Conservation (phyloP, 2,113 vertebrate species). For the Crypturellus undulatus region DNA sequence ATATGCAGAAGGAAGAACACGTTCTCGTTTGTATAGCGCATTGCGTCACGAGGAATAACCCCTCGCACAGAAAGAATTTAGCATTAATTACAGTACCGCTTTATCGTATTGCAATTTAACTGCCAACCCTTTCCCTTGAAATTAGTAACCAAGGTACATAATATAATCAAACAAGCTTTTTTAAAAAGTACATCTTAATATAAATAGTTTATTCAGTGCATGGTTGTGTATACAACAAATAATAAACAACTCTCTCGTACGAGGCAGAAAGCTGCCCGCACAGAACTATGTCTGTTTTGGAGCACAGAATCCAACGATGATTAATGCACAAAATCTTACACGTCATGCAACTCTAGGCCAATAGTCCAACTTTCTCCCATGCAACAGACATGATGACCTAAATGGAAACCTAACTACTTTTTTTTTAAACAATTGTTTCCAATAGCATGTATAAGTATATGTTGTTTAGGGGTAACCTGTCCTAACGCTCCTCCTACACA, state of each 20-base stretch:
- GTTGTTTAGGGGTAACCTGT: constrained; percentile 86
- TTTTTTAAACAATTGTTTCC: constrained; percentile 79
- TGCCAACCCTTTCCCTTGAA: background rate
- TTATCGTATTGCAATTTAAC: background rate
- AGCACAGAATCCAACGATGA: constrained; percentile 93
- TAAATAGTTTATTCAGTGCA: constrained; percentile 99
- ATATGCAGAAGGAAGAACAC: background rate
- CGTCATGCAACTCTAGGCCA: constrained; percentile 98
- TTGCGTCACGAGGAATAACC: background rate
- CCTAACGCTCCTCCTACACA: constrained; percentile 88
- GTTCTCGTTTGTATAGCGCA: background rate
- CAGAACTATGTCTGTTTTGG: constrained; percentile 87
- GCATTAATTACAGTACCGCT: constrained; percentile 4
- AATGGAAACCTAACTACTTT: constrained; percentile 87
- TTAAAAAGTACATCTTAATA: constrained; percentile 90
- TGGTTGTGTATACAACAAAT: constrained; percentile 99
- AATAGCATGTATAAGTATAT: constrained; percentile 89
- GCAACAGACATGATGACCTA: constrained; percentile 95
- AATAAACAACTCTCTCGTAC: constrained; percentile 94
- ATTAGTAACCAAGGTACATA: background rate
- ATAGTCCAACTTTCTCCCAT: constrained; percentile 95
- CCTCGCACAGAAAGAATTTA: background rate
- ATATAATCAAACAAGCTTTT: constrained; percentile 65
- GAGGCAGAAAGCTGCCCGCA: constrained; percentile 84
- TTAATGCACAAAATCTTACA: constrained; percentile 96